A percentile compares a stretch with the other conserved stretches of the same genome.
phyloP scores from a whole-genome alignment of 2,888 invertebrate species.

The Nephrotoma guestfalica region DNA sequence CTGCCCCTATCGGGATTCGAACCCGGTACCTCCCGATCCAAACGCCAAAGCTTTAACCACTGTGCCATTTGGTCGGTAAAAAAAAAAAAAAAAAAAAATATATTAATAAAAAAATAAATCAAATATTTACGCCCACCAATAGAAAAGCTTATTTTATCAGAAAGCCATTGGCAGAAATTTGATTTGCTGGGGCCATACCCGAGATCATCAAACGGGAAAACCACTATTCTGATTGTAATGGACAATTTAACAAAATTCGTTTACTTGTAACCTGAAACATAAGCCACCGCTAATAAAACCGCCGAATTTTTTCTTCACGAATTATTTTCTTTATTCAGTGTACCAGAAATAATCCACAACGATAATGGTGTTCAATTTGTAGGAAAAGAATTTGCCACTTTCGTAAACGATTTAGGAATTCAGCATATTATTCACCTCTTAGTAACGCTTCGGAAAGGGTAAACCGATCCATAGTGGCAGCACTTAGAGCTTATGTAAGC shows the following conservation, averaged over 20 bases:
- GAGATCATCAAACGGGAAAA: neutral
- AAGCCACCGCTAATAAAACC: neutral
- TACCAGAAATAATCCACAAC: no score
- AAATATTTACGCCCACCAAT: neutral
- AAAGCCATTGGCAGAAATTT: neutral
- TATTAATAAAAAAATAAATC: neutral
- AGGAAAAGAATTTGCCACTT: neutral
- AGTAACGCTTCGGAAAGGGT: neutral
- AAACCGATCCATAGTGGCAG: neutral
- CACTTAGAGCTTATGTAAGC: neutral
- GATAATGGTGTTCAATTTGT: neutral
- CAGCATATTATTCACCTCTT: neutral
- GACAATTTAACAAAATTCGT: no score
- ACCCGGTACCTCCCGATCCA: no score
- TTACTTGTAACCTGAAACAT: neutral
- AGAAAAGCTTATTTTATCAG: neutral
- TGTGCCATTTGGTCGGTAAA: no score
- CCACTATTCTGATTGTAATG: no score
- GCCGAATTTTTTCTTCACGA: neutral
- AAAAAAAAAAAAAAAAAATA: neutral
- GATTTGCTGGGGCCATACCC: neutral
- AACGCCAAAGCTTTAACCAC: no score
- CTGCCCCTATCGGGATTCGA: no score
- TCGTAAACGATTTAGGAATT: neutral
- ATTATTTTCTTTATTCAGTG: neutral